A percentile compares a stretch with the other conserved stretches of the same genome.
Evolutionary conservation across 2,888 invertebrate genomes (phyloP).

Genomic region (Cabera pusaria): DNA sequence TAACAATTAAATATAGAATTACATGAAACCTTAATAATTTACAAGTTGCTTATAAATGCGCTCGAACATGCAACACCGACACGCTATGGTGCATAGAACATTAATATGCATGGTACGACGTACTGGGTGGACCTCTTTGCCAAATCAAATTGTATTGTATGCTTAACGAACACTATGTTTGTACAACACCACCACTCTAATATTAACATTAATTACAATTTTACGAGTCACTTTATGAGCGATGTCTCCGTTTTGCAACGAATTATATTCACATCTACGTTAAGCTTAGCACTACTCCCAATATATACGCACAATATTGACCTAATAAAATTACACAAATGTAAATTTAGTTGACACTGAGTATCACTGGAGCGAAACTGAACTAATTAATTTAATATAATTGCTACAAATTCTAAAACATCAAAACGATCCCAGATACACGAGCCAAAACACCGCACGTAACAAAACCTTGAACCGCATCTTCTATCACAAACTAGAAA

Average conservation of each 20-base stretch:
- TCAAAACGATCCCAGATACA: constrained; percentile 42
- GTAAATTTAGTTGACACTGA: constrained; percentile 31
- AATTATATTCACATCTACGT: constrained; percentile 3
- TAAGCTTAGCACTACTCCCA: constrained; percentile 1
- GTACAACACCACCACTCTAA: constrained; percentile 16
- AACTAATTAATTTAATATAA: constrained; percentile 58
- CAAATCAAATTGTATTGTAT: constrained; percentile 46
- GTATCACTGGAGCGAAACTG: constrained; percentile 40
- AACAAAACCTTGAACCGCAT: constrained; percentile 25
- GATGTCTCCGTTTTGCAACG: constrained; percentile 28
- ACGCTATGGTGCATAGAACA: constrained; percentile 14
- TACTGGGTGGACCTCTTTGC: constrained; percentile 49
- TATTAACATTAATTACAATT: constrained; percentile 30
- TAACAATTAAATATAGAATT: constrained; percentile 7
- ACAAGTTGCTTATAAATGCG: constrained; percentile 13
- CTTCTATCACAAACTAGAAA: constrained; percentile 33
- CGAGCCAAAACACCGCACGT: constrained; percentile 37
- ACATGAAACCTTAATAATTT: constrained; percentile 13
- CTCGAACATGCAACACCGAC: constrained; percentile 12
- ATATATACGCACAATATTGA: constrained; percentile 9
- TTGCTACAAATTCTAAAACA: constrained; percentile 47
- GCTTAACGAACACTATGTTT: constrained; percentile 29
- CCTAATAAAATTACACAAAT: constrained; percentile 21
- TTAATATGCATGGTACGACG: constrained; percentile 40
- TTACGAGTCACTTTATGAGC: constrained; percentile 37